Base-by-base conservation (phyloP, 2,113 vertebrate genomes). In the Petrocephalus microphthalmus region DNA sequence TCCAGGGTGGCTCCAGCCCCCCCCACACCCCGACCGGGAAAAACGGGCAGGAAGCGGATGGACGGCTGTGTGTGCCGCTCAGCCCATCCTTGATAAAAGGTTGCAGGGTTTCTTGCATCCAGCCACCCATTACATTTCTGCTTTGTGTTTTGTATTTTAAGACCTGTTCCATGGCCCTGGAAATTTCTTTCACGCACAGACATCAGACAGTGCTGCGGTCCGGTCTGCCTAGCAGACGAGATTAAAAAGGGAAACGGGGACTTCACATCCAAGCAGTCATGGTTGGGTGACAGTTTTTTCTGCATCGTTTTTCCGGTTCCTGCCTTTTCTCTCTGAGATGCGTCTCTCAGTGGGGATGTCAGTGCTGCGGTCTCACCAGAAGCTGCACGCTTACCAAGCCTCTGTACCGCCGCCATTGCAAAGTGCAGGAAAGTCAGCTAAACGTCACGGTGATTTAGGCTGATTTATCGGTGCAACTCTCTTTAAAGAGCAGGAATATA, bases 391-490 rank as follows among this genome's bases (percentile, higher is more conserved):
- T 89, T 89, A 90, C 47, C 83, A 47, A 74, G 89, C 42, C 42
- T 42, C 3, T 88, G 49, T 47, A 87, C 88, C 89, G 87, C 88
- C 85, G 60, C 89, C 91, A 90, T 86, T 88, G 64, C 33, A 67
- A 42, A 87, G 91, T 89, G 74, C 81, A 88, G 33, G 87, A 84
- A 88, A 89, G 89, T 87, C 88, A 91, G 90, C 90, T 92, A 90
- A 91, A 87, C 85, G 89, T 92, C 89, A 92, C 90, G 90, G 56
- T 91, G 89, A 91, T 92, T 89, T 85, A 89, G 22, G 74, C 57
- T 87, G 89, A 92, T 91, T 92, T 89, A 89, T 90, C 87, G 82
- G 42, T 42, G 42, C 42, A 42, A 42, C 42, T 42, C 42, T 42
- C 42, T 42, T 42, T 42, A 42, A 42, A 42, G 42, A 42, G 42